These are phyloP conservation scores for Eubasilissa splendida DNA, from an alignment of 2,888 invertebrate genomes.

Conservation along the genomic window DNA sequence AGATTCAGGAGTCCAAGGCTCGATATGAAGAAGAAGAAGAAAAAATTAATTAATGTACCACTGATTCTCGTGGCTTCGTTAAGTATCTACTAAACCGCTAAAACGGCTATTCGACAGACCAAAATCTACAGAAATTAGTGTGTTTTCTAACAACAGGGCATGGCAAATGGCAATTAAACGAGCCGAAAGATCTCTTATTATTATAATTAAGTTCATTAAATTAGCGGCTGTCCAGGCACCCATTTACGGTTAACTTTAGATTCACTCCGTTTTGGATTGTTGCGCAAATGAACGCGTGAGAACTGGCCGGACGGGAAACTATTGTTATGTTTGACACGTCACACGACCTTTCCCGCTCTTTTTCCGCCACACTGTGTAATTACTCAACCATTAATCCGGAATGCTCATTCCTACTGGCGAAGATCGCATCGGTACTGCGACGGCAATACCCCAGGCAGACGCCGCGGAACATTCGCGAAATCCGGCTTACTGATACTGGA, in stretches of 20 bases:
- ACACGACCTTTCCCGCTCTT: constrained; percentile 49
- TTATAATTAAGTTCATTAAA: constrained; percentile 2
- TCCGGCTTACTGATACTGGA: no score
- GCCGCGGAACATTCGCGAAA: no score
- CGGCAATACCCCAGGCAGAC: background rate
- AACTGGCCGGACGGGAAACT: constrained; percentile 42
- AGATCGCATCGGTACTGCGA: background rate
- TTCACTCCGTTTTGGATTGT: constrained; percentile 19
- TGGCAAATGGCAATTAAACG: constrained; percentile 5
- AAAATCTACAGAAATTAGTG: background rate
- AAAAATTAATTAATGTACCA: no score
- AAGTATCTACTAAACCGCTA: background rate
- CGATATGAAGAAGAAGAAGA: no score
- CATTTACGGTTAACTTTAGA: constrained; percentile 28
- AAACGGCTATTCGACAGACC: background rate
- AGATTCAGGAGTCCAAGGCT: no score
- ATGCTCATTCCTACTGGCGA: constrained; percentile 28
- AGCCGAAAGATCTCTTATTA: constrained; percentile 2
- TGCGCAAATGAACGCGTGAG: constrained; percentile 27
- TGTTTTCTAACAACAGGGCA: background rate
- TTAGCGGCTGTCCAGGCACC: constrained; percentile 26
- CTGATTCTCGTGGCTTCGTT: no score
- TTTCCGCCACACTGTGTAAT: constrained; percentile 36
- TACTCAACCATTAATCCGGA: constrained; percentile 47
- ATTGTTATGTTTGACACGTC: constrained; percentile 50